Conservation (phyloP, 1,140 invertebrate genomes). For the Leptestheria dahalacensis region DNA sequence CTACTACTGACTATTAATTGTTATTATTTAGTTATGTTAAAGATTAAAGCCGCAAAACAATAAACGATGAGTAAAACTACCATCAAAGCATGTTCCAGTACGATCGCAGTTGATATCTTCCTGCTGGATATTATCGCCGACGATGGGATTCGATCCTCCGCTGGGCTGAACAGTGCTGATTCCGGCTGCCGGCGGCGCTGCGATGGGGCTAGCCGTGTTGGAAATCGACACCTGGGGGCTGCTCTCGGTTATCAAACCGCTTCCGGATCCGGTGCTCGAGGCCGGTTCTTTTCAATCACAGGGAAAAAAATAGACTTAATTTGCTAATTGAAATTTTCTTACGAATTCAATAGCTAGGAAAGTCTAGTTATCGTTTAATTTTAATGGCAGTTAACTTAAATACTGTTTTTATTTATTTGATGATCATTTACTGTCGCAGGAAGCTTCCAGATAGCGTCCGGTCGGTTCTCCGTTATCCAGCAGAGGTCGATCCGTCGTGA, state of each 20-base stretch:
- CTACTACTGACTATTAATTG: no score
- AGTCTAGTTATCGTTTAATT: no score
- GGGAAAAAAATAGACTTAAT: no score
- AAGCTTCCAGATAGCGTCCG: conserved; percentile 77
- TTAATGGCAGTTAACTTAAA: no score
- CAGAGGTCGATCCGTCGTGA: conserved; percentile 70
- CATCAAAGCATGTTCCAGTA: conserved; percentile 86
- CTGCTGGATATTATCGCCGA: conserved; percentile 22
- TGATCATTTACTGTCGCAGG: conserved; percentile 43
- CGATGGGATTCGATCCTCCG: not conserved
- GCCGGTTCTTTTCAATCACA: no score
- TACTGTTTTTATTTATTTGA: not conserved
- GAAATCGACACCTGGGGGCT: not conserved
- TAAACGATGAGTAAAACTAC: conserved; percentile 34
- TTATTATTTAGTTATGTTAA: no score
- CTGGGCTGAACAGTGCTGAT: not conserved
- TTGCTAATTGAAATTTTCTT: no score
- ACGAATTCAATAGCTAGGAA: no score
- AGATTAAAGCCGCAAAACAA: no score
- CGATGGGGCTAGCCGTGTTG: not conserved
- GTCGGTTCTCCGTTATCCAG: conserved; percentile 79
- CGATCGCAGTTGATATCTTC: conserved; percentile 79
- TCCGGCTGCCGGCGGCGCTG: not conserved
- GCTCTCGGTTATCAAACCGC: no score
- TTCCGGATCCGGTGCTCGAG: conserved; percentile 6